Base-by-base conservation (phyloP, 92 coral and sea anemone species). In the Zoanthus solanderi region DNA sequence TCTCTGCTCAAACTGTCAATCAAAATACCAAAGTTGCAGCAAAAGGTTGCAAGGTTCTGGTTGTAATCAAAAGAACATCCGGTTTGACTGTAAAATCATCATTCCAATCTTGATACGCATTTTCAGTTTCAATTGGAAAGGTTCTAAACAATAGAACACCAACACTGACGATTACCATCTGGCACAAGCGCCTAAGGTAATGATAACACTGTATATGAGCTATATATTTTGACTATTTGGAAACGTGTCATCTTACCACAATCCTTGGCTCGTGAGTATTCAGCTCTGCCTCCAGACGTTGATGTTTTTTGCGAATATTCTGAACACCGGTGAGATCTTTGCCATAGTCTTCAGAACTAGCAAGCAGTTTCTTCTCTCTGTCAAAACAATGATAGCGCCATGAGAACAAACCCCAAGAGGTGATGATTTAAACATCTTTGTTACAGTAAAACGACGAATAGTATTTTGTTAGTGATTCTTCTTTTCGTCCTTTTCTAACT, bases 311-410 rank as follows among this genome's bases (percentile, higher is more conserved):
- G 28, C 99, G 96, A 81, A 97, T 85, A 87, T 97, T 97, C 88
- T 97, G 98, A 9, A 97, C 99, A 14, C 99, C 99, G 68, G 98
- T 97, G 90, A 97, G 91, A 89, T 97, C 99, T 72, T 97, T 97
- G 42, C 98, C 99, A 76, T 97, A 97, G 89, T 97, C 99, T 74
- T 97, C 99, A 63, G 99, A 97, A 76, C 99, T 94, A 12, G 98
- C 94, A 32, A 97, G 88, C 78, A 97, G 86, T 88, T 95, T 95
- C 90, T 97, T 97, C 88, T 97, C 99, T 53, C 99, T 96, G 72
- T 53, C 12, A 78, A 89, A 71, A 4, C 34, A 60, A 44, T 16
- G 46, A 73, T 77, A 29, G 67, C 10, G 28, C 9, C 16, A 15
- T 74, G 56, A 67, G 48, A 37, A 28, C 46, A 45, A 6, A 57